Evolutionary conservation across 2,797 vertebrate genomes (phyloP).

Genomic region (Sebastes hubbsi): DNA sequence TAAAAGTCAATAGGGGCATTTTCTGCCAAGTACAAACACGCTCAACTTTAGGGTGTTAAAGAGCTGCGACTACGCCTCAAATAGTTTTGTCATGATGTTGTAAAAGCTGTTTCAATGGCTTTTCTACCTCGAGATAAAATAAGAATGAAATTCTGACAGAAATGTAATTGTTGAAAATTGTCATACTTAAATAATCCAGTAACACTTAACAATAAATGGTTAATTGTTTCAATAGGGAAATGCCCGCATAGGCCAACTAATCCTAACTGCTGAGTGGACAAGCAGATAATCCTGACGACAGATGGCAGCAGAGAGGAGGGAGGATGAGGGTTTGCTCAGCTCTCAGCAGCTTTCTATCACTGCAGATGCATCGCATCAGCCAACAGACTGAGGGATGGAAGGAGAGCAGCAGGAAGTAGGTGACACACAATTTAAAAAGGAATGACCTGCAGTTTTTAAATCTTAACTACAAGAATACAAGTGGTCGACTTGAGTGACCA

Average conservation of each 20-base stretch:
- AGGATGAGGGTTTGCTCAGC: background rate
- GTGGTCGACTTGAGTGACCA: background rate
- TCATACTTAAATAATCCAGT: background rate
- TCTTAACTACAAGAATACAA: background rate
- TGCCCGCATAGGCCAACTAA: background rate
- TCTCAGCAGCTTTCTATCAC: background rate
- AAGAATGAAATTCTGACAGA: background rate
- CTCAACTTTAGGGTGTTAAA: background rate
- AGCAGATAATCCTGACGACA: constrained; percentile 38
- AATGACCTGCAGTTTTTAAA: constrained; percentile 4
- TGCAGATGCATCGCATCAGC: background rate
- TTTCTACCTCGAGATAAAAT: background rate
- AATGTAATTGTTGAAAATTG: background rate
- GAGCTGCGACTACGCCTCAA: background rate
- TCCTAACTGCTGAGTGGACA: constrained; percentile 40
- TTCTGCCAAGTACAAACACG: background rate
- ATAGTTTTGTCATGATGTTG: background rate
- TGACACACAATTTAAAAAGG: background rate
- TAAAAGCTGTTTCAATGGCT: background rate
- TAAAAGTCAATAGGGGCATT: background rate
- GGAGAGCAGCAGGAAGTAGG: background rate
- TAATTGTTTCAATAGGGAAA: background rate
- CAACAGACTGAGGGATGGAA: background rate
- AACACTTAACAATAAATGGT: too few relatives aligned
- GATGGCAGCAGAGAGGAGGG: constrained; percentile 47